phyloP scores from a whole-genome alignment of 2,113 vertebrate genomes.

The Circaetus gallicus region DNA sequence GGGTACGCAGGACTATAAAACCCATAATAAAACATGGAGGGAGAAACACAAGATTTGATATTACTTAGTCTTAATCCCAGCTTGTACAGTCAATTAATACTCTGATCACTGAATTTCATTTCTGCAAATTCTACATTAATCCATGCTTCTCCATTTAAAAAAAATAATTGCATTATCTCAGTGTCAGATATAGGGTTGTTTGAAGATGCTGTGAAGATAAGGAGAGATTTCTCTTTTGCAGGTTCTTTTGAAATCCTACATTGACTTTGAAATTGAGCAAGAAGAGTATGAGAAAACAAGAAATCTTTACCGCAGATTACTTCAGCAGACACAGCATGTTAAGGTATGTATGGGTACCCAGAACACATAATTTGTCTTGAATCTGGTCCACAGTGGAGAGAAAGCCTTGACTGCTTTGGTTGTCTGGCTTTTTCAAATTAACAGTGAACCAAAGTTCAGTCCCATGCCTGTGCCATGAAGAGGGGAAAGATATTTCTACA shows the following conservation, averaged over 20 bases:
- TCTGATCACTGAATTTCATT: neutral
- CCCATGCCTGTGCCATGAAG: neutral
- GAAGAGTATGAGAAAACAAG: slow-evolving; percentile 87
- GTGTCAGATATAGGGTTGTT: neutral
- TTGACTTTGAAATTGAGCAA: slow-evolving; percentile 84
- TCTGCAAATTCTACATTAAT: neutral
- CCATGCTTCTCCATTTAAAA: neutral
- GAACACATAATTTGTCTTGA: neutral
- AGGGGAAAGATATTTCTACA: neutral
- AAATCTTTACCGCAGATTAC: slow-evolving; percentile 82
- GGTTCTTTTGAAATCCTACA: slow-evolving; percentile 92
- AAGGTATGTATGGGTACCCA: neutral
- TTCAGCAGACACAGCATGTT: slow-evolving; percentile 85
- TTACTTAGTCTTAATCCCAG: neutral
- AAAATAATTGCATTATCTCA: neutral
- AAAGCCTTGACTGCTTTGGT: neutral
- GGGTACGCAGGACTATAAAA: neutral
- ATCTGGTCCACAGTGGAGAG: neutral
- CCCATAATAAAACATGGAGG: neutral
- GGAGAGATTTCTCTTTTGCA: slow-evolving; percentile 23
- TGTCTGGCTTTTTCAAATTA: neutral
- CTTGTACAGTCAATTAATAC: neutral
- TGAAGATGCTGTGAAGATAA: neutral
- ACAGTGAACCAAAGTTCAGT: neutral
- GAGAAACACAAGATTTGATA: neutral